A percentile compares a stretch with the other conserved stretches of the same genome.
Evolutionary conservation across 2,113 vertebrate genomes (phyloP).

Genomic region (Hystrix cristata): DNA sequence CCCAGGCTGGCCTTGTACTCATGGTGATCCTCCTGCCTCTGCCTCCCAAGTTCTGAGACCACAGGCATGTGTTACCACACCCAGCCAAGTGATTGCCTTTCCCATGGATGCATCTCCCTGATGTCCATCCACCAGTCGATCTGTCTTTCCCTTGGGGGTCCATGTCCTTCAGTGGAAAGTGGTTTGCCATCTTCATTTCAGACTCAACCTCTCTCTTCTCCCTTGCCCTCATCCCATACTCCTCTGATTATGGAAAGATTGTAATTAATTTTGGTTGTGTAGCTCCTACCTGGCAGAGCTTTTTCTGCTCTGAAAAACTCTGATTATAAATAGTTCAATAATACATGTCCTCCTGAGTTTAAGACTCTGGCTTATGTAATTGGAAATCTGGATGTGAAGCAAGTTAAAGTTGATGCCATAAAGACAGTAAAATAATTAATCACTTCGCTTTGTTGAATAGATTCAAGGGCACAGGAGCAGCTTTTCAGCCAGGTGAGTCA

Average conservation of each 20-base stretch:
- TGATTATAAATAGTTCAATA: conserved; percentile 89
- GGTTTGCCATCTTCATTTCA: not conserved
- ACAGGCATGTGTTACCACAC: not conserved
- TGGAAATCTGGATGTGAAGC: conserved; percentile 85
- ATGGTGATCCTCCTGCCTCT: not conserved
- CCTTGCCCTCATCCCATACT: conserved; percentile 75
- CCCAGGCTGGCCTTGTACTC: not conserved
- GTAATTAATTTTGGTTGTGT: conserved; percentile 87
- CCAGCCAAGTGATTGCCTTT: not conserved
- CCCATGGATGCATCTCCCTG: not conserved
- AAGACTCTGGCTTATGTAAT: conserved; percentile 85
- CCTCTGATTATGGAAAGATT: conserved; percentile 81
- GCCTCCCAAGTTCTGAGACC: not conserved
- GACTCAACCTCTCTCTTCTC: conserved; percentile 56
- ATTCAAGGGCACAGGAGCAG: conserved; percentile 86
- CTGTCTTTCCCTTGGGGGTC: not conserved
- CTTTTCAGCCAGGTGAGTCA: not conserved
- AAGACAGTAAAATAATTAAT: conserved; percentile 89
- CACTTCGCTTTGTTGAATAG: conserved; percentile 83
- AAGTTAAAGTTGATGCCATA: conserved; percentile 87
- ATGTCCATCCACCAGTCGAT: too few relatives aligned
- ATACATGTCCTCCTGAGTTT: conserved; percentile 86
- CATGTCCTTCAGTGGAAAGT: not conserved
- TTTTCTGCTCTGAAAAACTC: conserved; percentile 83
- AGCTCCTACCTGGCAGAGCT: conserved; percentile 75